Conservation (phyloP, 2,797 vertebrate genomes). For the Holocentrus rufus region DNA sequence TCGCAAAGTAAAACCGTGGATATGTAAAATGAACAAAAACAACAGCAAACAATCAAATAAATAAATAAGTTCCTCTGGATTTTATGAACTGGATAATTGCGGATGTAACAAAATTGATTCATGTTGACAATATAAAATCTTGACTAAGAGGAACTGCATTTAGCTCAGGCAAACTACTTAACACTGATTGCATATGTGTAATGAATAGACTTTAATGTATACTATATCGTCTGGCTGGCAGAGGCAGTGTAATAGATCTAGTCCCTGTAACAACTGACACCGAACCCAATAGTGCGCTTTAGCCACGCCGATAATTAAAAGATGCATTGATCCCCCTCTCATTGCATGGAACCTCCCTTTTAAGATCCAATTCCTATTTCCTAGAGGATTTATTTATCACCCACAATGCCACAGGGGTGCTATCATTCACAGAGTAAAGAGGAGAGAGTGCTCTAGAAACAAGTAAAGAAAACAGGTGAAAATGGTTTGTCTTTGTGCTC, state of each 20-base stretch:
- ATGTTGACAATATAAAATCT: constrained; percentile 20
- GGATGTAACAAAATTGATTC: constrained; percentile 27
- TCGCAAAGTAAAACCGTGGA: too few relatives aligned
- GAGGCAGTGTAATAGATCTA: constrained; percentile 66
- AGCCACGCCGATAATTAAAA: constrained; percentile 81
- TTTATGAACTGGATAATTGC: constrained; percentile 14
- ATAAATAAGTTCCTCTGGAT: background rate
- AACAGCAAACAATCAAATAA: background rate
- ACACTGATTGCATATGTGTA: constrained; percentile 22
- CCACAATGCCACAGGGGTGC: constrained; percentile 72
- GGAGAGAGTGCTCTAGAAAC: constrained; percentile 67
- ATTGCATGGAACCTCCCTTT: constrained; percentile 56
- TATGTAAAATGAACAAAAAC: too few relatives aligned
- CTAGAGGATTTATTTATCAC: constrained; percentile 81
- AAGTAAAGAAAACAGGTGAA: constrained; percentile 62
- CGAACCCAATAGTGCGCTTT: constrained; percentile 68
- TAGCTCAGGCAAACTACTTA: constrained; percentile 41
- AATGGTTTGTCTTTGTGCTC: constrained; percentile 69
- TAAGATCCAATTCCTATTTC: constrained; percentile 77
- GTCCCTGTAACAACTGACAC: constrained; percentile 58
- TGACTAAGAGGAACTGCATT: constrained; percentile 30
- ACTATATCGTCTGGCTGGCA: constrained; percentile 45
- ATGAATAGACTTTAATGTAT: constrained; percentile 56
- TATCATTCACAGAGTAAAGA: constrained; percentile 76
- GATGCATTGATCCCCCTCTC: constrained; percentile 76